Conservation (phyloP, 2,888 invertebrate genomes). For the Choreutis nemorana region DNA sequence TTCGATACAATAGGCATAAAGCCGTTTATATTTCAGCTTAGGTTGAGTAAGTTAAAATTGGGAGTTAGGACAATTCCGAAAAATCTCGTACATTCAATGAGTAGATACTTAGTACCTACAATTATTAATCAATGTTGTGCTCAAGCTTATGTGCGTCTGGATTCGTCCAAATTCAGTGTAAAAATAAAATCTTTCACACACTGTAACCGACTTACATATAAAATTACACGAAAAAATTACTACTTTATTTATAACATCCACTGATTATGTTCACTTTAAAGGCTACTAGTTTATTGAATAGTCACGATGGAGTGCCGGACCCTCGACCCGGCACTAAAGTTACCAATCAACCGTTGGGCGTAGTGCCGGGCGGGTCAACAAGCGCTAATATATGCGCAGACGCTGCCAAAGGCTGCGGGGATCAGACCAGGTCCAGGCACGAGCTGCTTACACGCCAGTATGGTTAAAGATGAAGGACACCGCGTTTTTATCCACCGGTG, state of each 20-base stretch:
- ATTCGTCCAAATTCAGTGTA: slow-evolving; percentile 33
- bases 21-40: too few species aligned
- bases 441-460: slow-evolving; percentile 70
- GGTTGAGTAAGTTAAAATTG: too few species aligned
- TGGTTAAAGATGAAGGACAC: slow-evolving; percentile 73
- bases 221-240: slow-evolving; percentile 26
- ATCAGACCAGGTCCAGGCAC: slow-evolving; percentile 19
- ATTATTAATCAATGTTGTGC: slow-evolving; percentile 38
- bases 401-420: slow-evolving; percentile 6
- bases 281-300: slow-evolving; percentile 21
- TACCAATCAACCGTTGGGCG: too few species aligned
- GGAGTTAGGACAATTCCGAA: too few species aligned
- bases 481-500: slow-evolving; percentile 55
- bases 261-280: slow-evolving; percentile 20
- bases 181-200: slow-evolving; percentile 45
- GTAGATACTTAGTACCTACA: too few species aligned
- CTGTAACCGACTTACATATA: slow-evolving; percentile 44
- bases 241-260: slow-evolving; percentile 18
- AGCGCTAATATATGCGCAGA: neutral
- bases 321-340: too few species aligned
- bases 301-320: slow-evolving; percentile 19
- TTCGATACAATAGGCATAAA: too few species aligned
- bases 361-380: too few species aligned
- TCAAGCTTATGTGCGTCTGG: slow-evolving; percentile 33
- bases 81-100: too few species aligned